Percentiles rank a stretch among this genome's conserved stretches.
Conservation (phyloP, 1,140 invertebrate genomes). For the Cydia strobilella region DNA sequence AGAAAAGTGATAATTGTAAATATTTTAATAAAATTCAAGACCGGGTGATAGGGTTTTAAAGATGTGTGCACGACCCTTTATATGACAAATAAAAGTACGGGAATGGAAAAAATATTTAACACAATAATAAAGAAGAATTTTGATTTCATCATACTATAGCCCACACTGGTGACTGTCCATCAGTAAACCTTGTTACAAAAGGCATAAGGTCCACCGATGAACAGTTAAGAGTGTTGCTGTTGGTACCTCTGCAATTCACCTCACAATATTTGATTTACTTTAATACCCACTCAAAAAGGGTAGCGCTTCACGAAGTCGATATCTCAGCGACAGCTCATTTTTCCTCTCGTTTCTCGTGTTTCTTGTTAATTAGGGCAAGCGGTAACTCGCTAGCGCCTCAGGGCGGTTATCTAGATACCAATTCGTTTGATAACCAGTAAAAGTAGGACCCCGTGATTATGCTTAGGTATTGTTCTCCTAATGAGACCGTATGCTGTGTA, state of each 20-base stretch:
- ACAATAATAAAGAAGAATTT: neutral
- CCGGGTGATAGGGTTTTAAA: too few species aligned
- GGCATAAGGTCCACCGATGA: too few species aligned
- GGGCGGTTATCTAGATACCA: neutral
- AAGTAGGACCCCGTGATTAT: neutral
- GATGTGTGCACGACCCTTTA: too few species aligned
- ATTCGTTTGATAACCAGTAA: neutral
- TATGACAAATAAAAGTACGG: too few species aligned
- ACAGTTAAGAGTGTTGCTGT: too few species aligned
- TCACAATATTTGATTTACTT: neutral
- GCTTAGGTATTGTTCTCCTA: too few species aligned
- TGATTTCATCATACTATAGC: too few species aligned
- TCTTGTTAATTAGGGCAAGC: conserved; percentile 61
- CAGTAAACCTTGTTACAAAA: too few species aligned
- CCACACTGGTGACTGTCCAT: too few species aligned
- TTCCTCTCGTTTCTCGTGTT: conserved; percentile 52
- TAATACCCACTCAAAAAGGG: conserved; percentile 6
- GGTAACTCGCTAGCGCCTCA: conserved; percentile 30
- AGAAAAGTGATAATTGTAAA: too few species aligned
- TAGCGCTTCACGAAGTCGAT: conserved; percentile 18
- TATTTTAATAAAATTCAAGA: too few species aligned
- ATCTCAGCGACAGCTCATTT: conserved; percentile 40
- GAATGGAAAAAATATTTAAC: too few species aligned
- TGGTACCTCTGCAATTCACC: neutral
- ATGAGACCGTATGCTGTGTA: neutral